phyloP scores from a whole-genome alignment of 2,797 vertebrate genomes.

The Buceros bicornis region DNA sequence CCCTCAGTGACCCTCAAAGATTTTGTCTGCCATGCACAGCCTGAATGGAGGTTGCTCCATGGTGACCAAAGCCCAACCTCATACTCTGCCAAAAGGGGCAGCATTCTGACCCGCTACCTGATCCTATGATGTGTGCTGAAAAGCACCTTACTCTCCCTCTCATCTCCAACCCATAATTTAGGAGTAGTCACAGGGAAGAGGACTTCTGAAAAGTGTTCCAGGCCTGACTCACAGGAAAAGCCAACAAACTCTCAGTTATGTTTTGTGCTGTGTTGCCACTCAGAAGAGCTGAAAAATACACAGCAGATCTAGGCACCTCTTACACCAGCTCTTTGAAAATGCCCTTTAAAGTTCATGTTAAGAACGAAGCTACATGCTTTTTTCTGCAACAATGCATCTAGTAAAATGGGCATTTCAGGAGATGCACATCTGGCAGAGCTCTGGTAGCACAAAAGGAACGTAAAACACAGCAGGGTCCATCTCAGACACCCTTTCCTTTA shows the following conservation, averaged over 20 bases:
- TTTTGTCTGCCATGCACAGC: neutral
- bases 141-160: constrained; percentile 19
- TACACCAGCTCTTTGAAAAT: neutral
- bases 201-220: neutral
- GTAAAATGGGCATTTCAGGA: neutral
- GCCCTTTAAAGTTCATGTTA: neutral
- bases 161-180: constrained; percentile 13
- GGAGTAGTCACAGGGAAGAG: constrained; percentile 47
- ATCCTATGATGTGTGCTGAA: neutral
- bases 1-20: neutral
- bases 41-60: neutral
- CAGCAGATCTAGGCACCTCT: neutral
- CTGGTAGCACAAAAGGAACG: neutral
- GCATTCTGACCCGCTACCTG: neutral
- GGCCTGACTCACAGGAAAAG: constrained; percentile 31
- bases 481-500: neutral
- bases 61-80: neutral
- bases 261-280: neutral
- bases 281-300: neutral
- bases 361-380: neutral
- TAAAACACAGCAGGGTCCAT: neutral
- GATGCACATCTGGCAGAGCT: neutral
- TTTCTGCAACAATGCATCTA: neutral
- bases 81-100: neutral
- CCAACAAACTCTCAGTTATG: neutral